These are phyloP conservation scores for Synergus laeviventris DNA, from an alignment of 2,888 invertebrate genomes.

Conservation along the genomic window DNA sequence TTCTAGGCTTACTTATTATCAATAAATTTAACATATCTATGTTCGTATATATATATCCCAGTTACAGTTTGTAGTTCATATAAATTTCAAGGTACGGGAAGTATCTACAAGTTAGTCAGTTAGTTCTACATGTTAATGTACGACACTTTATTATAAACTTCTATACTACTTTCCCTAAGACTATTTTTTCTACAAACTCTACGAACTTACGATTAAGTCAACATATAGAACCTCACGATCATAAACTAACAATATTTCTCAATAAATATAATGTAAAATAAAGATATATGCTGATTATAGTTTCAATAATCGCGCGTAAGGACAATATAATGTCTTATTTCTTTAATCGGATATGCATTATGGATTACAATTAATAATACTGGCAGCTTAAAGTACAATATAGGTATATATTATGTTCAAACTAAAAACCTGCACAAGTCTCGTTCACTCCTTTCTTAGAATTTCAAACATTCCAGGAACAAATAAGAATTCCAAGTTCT, in stretches of 20 bases:
- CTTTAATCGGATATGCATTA: constrained; percentile 72
- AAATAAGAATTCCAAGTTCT: neutral
- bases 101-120: constrained; percentile 70
- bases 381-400: constrained; percentile 64
- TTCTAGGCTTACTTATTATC: constrained; percentile 7
- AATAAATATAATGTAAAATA: constrained; percentile 64
- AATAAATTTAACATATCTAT: constrained; percentile 51
- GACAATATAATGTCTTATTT: constrained; percentile 66
- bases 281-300: constrained; percentile 64
- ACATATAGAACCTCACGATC: constrained; percentile 54
- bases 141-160: constrained; percentile 55
- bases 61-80: constrained; percentile 66
- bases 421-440: neutral
- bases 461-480: neutral
- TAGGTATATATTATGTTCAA: constrained; percentile 35
- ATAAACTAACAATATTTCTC: constrained; percentile 56
- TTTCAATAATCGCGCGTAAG: constrained; percentile 58
- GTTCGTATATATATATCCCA: constrained; percentile 44
- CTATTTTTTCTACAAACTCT: constrained; percentile 62
- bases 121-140: constrained; percentile 60
- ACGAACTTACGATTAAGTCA: constrained; percentile 64
- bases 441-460: neutral
- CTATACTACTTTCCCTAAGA: constrained; percentile 47
- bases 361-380: constrained; percentile 73
- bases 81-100: constrained; percentile 73